Evolutionary conservation across 2,797 vertebrate species (phyloP), one percentile per base, ranked within the genome.

Genomic region (Halcyon smyrnensis): DNA sequence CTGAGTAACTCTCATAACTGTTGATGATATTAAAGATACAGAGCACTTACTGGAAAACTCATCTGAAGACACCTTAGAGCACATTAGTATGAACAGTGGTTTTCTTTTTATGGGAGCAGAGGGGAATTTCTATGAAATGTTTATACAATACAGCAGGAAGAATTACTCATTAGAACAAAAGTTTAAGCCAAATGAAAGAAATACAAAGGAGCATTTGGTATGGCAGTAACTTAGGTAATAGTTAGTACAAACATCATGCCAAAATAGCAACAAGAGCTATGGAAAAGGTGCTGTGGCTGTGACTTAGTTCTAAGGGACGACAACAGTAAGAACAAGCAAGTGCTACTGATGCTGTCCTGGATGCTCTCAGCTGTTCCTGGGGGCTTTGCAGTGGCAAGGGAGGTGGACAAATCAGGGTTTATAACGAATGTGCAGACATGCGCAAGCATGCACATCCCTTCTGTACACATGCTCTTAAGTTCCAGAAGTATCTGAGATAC

Each of bases 91-190:
- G 17, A 57, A 20, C 59, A 77, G 1, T 71, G 65, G 75, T 85
- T 43, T 70, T 32, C 15, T 34, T 45, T 64, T 64, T 56, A 41
- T 62, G 83, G 59, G 50, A 75, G 19, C 8, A 16, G 50, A 65
- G 37, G 88, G 93, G 77, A 59, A 87, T 94, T 95, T 94, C 88
- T 94, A 63, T 62, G 62, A 70, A 46, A 59, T 54, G 50, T 68
- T 94, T 75, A 30, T 71, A 12, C 9, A 19, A 15, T 6, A 5
- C 15, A 78, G 30, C 65, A 82, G 94, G 90, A 95, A 87, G 77
- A 95, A 69, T 73, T 94, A 90, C 63, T 94, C 67, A 76, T 79
- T 82, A 57, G 46, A 76, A 73, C 5, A 18, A 46, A 94, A 84
- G 18, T 45, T 81, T 43, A 62, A 92, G 50, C 59, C 74, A 93